Evolutionary conservation across 2,888 invertebrate genomes (phyloP), one percentile per base, ranked within the genome.

Genomic region (Sarcophaga carnaria): DNA sequence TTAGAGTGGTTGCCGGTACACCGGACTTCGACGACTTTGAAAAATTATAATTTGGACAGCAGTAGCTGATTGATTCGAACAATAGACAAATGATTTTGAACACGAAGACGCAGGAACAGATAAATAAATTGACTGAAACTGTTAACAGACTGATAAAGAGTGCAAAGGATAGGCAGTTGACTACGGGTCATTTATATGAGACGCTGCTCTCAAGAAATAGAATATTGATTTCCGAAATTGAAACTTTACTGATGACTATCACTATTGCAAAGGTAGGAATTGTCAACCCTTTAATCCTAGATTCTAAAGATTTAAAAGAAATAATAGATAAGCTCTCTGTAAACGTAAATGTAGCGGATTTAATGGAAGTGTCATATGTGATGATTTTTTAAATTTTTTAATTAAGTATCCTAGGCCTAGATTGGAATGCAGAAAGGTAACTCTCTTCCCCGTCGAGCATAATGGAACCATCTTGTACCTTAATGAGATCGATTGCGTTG

Each of bases 341-440:
- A 20, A 86, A 79, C 17, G 69, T 87, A 78, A 87, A 77, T 20
- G 70, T 88, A 76, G 76, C 83, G 20, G 80, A 86, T 60, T 62
- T 86, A 86, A 86, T 87, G 82, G 76, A 85, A 85, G 84, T 86
- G 63, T 49, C 88, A 74, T 25, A 71, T 27, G 80, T 83, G 67
- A 80, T 83, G 69, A 83, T 64, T 64, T 84, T 69, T 63, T 87
- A 60, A 67, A 83, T 64, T 88, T 88, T 83, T 47, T 88, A 74
- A 86, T 88, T 69, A 88, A 79, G 62, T 88, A 82, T 80, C 79
- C 77, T 67, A 87, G 59, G 27, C 83, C 79, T 83, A 84, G 79
- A 27, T 64, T 86, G 87, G 86, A 81, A 64, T 88, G 86, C 83
- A 88, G 82, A 63, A 47, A 86, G 83, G 59, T 49, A 87, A 27